Evolutionary conservation across 2,113 vertebrate species (phyloP).

Genomic region (Atlantisia rogersi): DNA sequence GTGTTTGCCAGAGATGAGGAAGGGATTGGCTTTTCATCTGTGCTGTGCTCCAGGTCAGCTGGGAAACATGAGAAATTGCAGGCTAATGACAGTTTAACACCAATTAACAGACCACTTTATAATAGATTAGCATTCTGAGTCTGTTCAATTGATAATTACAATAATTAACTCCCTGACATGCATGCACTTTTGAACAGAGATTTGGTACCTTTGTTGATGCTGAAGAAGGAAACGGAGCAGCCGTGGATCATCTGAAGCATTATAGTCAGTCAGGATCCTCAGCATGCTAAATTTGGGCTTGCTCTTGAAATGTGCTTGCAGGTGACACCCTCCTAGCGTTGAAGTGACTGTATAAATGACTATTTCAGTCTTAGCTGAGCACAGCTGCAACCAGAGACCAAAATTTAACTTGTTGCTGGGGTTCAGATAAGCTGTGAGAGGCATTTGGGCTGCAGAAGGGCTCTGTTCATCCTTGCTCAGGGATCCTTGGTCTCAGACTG

Average conservation of each 20-base stretch:
- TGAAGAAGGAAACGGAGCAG: background rate
- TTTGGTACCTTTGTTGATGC: background rate
- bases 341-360: background rate
- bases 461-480: background rate
- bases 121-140: slow-evolving; percentile 41
- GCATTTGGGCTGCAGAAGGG: background rate
- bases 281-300: background rate
- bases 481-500: background rate
- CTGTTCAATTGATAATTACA: slow-evolving; percentile 59
- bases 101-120: slow-evolving; percentile 62
- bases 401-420: background rate
- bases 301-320: background rate
- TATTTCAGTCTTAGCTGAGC: background rate
- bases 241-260: background rate
- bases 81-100: slow-evolving; percentile 58
- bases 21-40: background rate
- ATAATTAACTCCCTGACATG: slow-evolving; percentile 55
- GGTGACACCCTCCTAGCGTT: background rate
- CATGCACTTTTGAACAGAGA: background rate
- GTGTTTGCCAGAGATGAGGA: background rate
- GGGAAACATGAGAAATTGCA: slow-evolving; percentile 18
- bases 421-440: background rate
- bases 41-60: slow-evolving; percentile 24
- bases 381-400: background rate
- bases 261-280: background rate